Percentiles rank a stretch among this genome's conserved stretches.
phyloP scores from a whole-genome alignment of 2,113 vertebrate genomes.

The Sceloporus tristichus region DNA sequence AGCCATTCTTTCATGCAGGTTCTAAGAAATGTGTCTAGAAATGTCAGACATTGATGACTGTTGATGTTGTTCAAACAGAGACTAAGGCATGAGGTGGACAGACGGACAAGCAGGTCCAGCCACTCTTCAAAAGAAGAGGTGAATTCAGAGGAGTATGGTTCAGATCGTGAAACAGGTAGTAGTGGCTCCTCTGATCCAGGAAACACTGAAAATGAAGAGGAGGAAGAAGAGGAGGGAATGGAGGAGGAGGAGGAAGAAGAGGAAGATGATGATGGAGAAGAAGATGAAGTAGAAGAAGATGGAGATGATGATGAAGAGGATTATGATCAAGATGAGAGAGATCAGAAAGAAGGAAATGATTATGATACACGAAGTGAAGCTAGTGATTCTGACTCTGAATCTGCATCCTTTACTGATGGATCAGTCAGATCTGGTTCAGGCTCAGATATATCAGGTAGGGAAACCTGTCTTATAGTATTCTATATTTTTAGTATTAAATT shows the following conservation, averaged over 20 bases:
- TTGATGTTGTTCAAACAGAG: constrained; percentile 88
- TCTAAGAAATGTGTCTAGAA: constrained; percentile 70
- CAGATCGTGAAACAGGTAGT: constrained; percentile 89
- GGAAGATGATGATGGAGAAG: constrained; percentile 82
- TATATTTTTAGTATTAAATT: background rate
- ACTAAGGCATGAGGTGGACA: constrained; percentile 84
- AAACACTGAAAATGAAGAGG: constrained; percentile 86
- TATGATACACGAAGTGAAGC: constrained; percentile 97
- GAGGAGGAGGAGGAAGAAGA: constrained; percentile 86
- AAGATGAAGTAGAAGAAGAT: constrained; percentile 84
- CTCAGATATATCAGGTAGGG: constrained; percentile 92
- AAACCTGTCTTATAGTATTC: constrained; percentile 9
- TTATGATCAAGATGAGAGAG: constrained; percentile 89
- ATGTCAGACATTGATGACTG: constrained; percentile 66
- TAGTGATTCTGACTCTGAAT: constrained; percentile 95
- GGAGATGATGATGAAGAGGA: constrained; percentile 80
- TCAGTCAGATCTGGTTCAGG: constrained; percentile 90
- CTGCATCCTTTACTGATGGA: constrained; percentile 93
- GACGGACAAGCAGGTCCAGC: constrained; percentile 84
- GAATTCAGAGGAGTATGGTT: constrained; percentile 92
- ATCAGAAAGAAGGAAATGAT: constrained; percentile 88
- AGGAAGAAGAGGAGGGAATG: constrained; percentile 79
- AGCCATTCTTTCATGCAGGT: constrained; percentile 56
- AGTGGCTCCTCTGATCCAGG: constrained; percentile 90
- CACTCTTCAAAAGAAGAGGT: constrained; percentile 88